Percentiles rank a stretch among this genome's conserved stretches.
phyloP scores from a whole-genome alignment of 2,888 invertebrate genomes.

The Cepaea hortensis region DNA sequence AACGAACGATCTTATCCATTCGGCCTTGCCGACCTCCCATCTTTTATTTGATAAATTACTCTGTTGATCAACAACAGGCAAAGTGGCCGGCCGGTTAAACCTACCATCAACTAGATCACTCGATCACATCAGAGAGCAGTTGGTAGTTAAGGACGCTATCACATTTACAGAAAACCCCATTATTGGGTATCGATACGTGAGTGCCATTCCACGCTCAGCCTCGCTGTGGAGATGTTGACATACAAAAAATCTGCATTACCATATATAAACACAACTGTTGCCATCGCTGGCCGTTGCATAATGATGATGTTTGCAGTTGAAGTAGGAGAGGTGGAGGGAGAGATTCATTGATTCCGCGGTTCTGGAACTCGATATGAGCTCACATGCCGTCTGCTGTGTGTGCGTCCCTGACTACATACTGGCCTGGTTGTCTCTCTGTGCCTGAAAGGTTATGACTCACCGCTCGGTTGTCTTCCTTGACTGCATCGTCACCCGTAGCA shows the following conservation, averaged over 20 bases:
- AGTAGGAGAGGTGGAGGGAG: background rate
- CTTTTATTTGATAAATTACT: background rate
- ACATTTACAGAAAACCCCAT: background rate
- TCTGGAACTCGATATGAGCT: constrained; percentile 16
- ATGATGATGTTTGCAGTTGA: constrained; percentile 15
- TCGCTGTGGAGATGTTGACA: background rate
- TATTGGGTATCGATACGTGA: background rate
- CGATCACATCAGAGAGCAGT: no score
- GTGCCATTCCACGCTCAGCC: background rate
- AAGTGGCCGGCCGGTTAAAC: background rate
- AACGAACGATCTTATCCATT: background rate
- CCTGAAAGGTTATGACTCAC: constrained; percentile 1
- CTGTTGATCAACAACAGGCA: background rate
- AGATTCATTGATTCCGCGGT: constrained; percentile 14
- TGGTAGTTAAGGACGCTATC: constrained; percentile 13
- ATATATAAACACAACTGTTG: constrained; percentile 25
- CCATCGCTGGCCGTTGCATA: background rate
- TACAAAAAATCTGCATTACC: background rate
- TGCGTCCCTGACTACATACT: background rate
- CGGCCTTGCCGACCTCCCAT: background rate
- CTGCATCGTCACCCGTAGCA: constrained; percentile 1
- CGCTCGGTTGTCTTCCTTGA: background rate
- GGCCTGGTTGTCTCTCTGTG: constrained; percentile 1
- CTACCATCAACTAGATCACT: no score
- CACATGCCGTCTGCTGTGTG: background rate